Conservation (phyloP, 1,140 invertebrate species). For the Tachypleus tridentatus region DNA sequence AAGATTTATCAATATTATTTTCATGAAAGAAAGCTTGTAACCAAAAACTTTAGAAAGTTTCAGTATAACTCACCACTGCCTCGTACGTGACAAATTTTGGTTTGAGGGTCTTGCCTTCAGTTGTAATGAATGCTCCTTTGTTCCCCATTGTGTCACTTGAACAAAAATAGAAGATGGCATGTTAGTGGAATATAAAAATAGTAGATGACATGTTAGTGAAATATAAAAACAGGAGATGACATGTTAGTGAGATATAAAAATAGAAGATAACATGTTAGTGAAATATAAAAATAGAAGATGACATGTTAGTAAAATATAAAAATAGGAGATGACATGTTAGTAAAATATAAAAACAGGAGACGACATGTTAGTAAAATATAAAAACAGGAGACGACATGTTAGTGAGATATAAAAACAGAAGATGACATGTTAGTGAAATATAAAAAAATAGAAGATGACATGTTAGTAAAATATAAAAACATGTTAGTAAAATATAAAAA, state of each 20-base stretch:
- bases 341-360: too few relatives aligned
- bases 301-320: conserved; percentile 1
- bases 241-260: background rate
- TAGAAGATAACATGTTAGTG: background rate
- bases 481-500: background rate
- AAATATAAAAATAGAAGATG: background rate
- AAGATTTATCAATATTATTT: too few relatives aligned
- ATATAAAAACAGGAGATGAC: conserved; percentile 12
- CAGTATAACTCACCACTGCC: conserved; percentile 63
- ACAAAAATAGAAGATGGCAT: conserved; percentile 10
- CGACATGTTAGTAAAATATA: too few relatives aligned
- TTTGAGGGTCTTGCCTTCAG: conserved; percentile 78
- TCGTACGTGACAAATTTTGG: conserved; percentile 85
- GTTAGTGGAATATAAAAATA: background rate
- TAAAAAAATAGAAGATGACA: conserved; percentile 9
- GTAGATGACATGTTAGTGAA: background rate
- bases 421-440: too few relatives aligned
- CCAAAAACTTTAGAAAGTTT: too few relatives aligned
- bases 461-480: too few relatives aligned
- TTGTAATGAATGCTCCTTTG: conserved; percentile 90
- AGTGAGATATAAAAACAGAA: too few relatives aligned
- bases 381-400: too few relatives aligned
- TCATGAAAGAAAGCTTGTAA: too few relatives aligned
- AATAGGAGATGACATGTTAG: background rate
- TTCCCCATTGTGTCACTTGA: conserved; percentile 96